These are phyloP conservation scores for Lagopus muta DNA, from an alignment of 2,113 vertebrate species.

Conservation along the genomic window DNA sequence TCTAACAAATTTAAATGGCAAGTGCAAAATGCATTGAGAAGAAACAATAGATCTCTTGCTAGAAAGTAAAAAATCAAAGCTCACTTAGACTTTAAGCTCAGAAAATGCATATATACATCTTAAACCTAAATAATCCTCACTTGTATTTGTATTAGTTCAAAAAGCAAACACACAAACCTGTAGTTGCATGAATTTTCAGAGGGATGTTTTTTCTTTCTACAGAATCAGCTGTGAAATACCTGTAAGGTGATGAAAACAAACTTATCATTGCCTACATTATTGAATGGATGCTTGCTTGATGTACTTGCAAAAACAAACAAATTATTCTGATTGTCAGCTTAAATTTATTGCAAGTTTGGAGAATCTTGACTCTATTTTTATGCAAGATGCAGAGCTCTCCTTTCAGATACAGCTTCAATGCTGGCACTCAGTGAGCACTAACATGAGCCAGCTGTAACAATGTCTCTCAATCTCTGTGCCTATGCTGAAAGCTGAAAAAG, in stretches of 20 bases:
- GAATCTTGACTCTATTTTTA: not conserved
- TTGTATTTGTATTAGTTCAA: not conserved
- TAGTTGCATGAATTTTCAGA: not conserved
- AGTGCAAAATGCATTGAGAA: not conserved
- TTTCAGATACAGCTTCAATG: not conserved
- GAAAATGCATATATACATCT: not conserved
- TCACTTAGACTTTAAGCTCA: not conserved
- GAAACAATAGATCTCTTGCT: not conserved
- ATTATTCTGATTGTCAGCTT: not conserved
- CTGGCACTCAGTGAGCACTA: not conserved
- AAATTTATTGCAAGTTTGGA: not conserved
- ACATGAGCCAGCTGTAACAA: not conserved
- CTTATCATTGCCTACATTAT: not conserved
- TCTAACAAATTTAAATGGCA: not conserved
- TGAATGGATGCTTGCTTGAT: not conserved
- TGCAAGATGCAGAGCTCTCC: not conserved
- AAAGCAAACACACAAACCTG: not conserved
- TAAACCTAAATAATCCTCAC: not conserved
- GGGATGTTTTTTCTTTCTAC: not conserved
- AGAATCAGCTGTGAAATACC: not conserved
- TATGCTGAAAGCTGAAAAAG: not conserved
- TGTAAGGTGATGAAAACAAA: slow-evolving; percentile 7
- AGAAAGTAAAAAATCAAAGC: not conserved
- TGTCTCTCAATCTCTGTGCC: not conserved
- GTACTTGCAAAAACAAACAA: not conserved